phyloP scores from a whole-genome alignment of 2,888 invertebrate species.

The Omphaloscelis lunosa region DNA sequence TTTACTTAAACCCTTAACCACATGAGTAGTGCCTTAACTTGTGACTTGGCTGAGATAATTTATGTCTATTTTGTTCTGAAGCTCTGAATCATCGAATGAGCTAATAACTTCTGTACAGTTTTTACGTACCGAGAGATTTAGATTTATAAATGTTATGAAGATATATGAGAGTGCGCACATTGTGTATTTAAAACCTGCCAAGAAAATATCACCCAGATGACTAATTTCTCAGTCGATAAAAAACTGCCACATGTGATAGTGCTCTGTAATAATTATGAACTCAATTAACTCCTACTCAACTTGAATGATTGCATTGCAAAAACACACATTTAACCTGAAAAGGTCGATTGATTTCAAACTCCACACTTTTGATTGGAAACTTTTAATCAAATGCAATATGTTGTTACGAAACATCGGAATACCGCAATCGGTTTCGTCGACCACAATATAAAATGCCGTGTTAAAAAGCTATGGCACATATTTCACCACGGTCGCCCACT shows the following conservation, averaged over 20 bases:
- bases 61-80: conserved; percentile 22
- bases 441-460: conserved; percentile 53
- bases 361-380: conserved; percentile 25
- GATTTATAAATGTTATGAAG: conserved; percentile 36
- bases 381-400: conserved; percentile 39
- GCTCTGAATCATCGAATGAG: conserved; percentile 32
- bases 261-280: conserved; percentile 7
- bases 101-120: conserved; percentile 5
- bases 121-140: conserved; percentile 20
- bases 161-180: conserved; percentile 37
- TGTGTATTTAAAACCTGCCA: conserved; percentile 37
- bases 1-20: conserved; percentile 25
- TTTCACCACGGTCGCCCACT: conserved; percentile 79
- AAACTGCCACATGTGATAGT: conserved; percentile 26
- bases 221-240: conserved; percentile 32
- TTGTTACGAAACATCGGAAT: conserved; percentile 50
- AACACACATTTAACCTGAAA: conserved; percentile 16
- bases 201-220: conserved; percentile 47
- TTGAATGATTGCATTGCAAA: neutral
- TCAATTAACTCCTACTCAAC: neutral
- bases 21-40: conserved; percentile 2
- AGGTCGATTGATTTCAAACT: neutral
- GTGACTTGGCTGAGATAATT: neutral
- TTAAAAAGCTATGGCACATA: conserved; percentile 62
- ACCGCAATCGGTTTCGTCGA: conserved; percentile 50